Evolutionary conservation across 2,113 vertebrate species (phyloP), one percentile per base, ranked within the genome.

Genomic region (Trematomus loennbergii): DNA sequence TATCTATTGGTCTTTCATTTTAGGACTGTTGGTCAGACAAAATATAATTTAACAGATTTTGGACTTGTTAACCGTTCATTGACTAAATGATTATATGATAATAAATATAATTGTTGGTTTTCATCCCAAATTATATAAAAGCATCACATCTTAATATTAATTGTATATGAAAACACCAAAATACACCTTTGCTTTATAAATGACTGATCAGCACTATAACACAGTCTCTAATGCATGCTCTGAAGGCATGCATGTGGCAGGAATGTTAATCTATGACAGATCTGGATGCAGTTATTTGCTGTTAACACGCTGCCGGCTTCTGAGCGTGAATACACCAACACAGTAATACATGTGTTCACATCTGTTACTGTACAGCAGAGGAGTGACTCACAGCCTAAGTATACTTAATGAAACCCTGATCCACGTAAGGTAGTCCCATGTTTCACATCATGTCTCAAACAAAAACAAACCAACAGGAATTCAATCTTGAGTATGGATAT

Each of bases 271-370:
- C 29, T 58, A 11, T 40, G 11, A 40, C 36, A 7, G 36, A 64
- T 72, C 69, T 55, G 75, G 73, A 62, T 12, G 4, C 54, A 22
- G 29, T 54, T 9, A 85, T 58, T 53, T 75, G 65, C 62, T 61
- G 62, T 48, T 33, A 46, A 25, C 50, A 75, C 1, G 13, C 18
- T 55, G 50, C 33, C 52, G 75, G 58, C 58, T 75, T 40, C 75
- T 79, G 25, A 52, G 55, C 29, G 70, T 9, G 45, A 66, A 78
- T 75, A 52, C 62, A 60, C 68, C 63, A 72, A 40, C 36, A 40
- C 36, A 40, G 36, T 40, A 29, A 29, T 29, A 29, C 49, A 50
- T 59, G 22, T 15, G 63, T 55, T 75, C 57, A 74, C 55, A 36
- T 71, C 71, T 65, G 40, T 61, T 54, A 66, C 29, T 59, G 54